Evolutionary conservation across 2,888 invertebrate genomes (phyloP).

Genomic region (Drosophila gaucha): DNA sequence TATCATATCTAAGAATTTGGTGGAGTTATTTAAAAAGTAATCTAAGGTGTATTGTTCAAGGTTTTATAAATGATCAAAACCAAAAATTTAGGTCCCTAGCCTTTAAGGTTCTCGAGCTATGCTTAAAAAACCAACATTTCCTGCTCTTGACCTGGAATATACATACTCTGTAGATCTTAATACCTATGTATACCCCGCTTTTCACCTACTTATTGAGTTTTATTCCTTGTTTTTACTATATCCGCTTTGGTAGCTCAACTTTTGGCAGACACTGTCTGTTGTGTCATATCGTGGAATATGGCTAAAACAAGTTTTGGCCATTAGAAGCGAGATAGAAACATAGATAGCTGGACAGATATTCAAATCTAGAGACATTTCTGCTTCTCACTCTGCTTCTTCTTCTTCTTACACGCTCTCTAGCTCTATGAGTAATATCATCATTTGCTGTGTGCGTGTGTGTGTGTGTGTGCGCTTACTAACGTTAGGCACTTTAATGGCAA

Average conservation of each 20-base stretch:
- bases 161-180: too few relatives aligned
- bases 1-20: too few relatives aligned
- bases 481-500: conserved; percentile 42
- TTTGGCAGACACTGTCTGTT: conserved; percentile 42
- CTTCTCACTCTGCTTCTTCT: neutral
- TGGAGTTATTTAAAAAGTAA: too few relatives aligned
- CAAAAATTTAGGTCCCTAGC: too few relatives aligned
- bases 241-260: conserved; percentile 12
- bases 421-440: conserved; percentile 47
- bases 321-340: conserved; percentile 33
- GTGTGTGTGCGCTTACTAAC: conserved; percentile 6
- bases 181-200: neutral
- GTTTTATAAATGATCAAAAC: too few relatives aligned
- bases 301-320: conserved; percentile 64
- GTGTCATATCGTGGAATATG: conserved; percentile 37
- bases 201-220: neutral
- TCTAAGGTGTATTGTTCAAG: too few relatives aligned
- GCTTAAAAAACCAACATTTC: too few relatives aligned
- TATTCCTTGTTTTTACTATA: neutral
- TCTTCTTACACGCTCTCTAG: neutral
- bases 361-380: conserved; percentile 24
- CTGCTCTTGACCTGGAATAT: too few relatives aligned
- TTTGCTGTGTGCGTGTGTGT: conserved; percentile 11
- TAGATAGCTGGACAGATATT: conserved; percentile 9
- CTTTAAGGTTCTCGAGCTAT: too few relatives aligned